phyloP scores from a whole-genome alignment of 2,888 invertebrate species.

The Drosophila recens region DNA sequence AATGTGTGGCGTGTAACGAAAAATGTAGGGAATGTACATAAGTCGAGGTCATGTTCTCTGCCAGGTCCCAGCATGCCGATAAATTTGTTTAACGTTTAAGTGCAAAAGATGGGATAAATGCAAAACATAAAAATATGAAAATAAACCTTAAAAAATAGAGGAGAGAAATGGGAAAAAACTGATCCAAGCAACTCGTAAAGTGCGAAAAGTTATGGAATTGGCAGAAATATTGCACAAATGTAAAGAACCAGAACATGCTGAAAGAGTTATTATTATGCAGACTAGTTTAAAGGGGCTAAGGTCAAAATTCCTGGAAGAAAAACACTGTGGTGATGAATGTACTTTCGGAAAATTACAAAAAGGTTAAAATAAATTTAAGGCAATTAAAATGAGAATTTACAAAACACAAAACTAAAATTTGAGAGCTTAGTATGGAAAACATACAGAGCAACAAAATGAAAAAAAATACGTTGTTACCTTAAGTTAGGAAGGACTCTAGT shows the following conservation, averaged over 20 bases:
- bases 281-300: neutral
- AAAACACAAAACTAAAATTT: neutral
- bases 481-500: too few species aligned
- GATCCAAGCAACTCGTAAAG: constrained; percentile 15
- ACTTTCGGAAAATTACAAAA: too few species aligned
- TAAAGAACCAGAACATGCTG: neutral
- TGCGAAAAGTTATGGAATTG: constrained; percentile 20
- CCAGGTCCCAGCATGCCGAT: constrained; percentile 35
- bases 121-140: constrained; percentile 35
- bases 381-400: too few species aligned
- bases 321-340: neutral
- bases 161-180: constrained; percentile 6
- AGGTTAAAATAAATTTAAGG: too few species aligned
- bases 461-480: too few species aligned
- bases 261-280: constrained; percentile 19
- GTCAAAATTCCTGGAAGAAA: neutral
- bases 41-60: constrained; percentile 35
- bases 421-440: neutral
- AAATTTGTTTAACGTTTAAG: constrained; percentile 43
- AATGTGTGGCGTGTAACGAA: constrained; percentile 32
- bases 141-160: neutral
- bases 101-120: constrained; percentile 39
- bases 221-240: constrained; percentile 4
- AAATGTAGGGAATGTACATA: constrained; percentile 9
- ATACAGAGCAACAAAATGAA: too few species aligned